Evolutionary conservation across 2,113 vertebrate genomes (phyloP).

Genomic region (Xerus inauris): DNA sequence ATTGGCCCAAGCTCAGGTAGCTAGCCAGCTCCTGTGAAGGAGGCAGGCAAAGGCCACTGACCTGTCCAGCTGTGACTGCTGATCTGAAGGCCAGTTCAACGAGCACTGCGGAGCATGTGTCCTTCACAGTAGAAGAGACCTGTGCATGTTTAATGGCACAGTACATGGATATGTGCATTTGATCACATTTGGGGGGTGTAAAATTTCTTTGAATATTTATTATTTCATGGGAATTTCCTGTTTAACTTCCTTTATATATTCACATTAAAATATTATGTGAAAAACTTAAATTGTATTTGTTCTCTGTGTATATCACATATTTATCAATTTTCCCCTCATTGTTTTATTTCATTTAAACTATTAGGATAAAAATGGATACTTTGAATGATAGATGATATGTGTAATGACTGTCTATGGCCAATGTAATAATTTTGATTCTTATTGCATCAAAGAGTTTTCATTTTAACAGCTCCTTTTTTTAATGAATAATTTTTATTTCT

Average conservation of each 20-base stretch:
- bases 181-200: background rate
- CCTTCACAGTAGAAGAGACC: background rate
- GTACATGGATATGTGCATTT: background rate
- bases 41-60: background rate
- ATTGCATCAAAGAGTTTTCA: background rate
- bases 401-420: background rate
- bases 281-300: background rate
- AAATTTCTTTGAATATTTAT: background rate
- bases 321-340: background rate
- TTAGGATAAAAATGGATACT: background rate
- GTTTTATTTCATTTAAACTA: background rate
- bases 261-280: background rate
- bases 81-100: too few relatives aligned
- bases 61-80: background rate
- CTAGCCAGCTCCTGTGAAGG: too few relatives aligned
- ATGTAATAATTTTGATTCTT: conserved; percentile 3
- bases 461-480: background rate
- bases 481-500: conserved; percentile 41
- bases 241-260: background rate
- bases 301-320: background rate
- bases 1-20: background rate
- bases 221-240: background rate
- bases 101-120: background rate
- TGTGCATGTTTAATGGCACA: background rate
- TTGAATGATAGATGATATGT: background rate